Evolutionary conservation across 2,888 invertebrate species (phyloP).

Genomic region (Achlya flavicornis): DNA sequence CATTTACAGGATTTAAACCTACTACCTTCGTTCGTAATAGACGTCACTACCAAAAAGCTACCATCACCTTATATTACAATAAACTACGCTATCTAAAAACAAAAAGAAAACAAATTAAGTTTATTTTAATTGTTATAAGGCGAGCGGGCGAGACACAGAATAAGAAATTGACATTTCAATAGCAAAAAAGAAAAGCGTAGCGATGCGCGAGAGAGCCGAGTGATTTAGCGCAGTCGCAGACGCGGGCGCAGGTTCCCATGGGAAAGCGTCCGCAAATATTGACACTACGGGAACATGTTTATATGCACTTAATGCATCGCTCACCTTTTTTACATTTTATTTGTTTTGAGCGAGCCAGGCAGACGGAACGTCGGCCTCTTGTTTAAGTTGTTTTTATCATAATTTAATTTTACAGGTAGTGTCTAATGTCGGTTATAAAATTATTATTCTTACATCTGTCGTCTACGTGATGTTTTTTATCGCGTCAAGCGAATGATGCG

Average conservation of each 20-base stretch:
- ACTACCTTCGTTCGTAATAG: background rate
- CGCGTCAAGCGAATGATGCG: slow-evolving; percentile 9
- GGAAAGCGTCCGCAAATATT: slow-evolving; percentile 81
- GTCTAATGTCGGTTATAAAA: slow-evolving; percentile 67
- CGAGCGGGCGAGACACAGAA: slow-evolving; percentile 39
- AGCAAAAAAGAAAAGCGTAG: slow-evolving; percentile 71
- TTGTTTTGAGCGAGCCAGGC: slow-evolving; percentile 74
- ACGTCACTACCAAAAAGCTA: background rate
- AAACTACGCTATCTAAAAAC: background rate
- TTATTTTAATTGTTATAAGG: slow-evolving; percentile 65
- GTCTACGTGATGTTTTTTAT: slow-evolving; percentile 30
- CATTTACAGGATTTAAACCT: too few relatives aligned
- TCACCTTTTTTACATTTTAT: slow-evolving; percentile 80
- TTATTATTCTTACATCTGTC: slow-evolving; percentile 52
- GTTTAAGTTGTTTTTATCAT: slow-evolving; percentile 76
- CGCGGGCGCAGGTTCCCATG: slow-evolving; percentile 73
- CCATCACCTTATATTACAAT: background rate
- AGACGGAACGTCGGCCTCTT: slow-evolving; percentile 77
- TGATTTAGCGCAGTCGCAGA: slow-evolving; percentile 71
- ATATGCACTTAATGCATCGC: slow-evolving; percentile 83
- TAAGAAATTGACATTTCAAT: slow-evolving; percentile 77
- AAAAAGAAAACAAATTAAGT: slow-evolving; percentile 31
- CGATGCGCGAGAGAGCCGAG: slow-evolving; percentile 52
- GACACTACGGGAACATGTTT: slow-evolving; percentile 82
- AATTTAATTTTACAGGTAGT: slow-evolving; percentile 77